Percentiles rank a stretch among this genome's conserved stretches.
phyloP scores from a whole-genome alignment of 1,140 invertebrate genomes.

The Trichoplusia ni region DNA sequence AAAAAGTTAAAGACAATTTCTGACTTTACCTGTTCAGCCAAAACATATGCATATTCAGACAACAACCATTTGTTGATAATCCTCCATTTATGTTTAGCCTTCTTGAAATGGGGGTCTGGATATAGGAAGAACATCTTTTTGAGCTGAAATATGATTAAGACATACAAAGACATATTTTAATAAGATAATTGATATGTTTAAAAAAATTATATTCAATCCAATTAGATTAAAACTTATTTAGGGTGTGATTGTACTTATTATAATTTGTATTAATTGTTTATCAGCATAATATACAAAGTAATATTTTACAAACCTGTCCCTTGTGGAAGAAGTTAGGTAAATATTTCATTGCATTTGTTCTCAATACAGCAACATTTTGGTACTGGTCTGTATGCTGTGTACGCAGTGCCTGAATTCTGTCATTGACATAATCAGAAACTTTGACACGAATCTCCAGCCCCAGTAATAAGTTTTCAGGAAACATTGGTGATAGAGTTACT shows the following conservation, averaged over 20 bases:
- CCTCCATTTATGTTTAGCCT: conserved; percentile 99
- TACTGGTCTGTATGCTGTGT: conserved; percentile 89
- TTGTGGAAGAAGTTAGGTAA: conserved; percentile 98
- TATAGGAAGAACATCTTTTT: conserved; percentile 99
- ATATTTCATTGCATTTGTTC: conserved; percentile 99
- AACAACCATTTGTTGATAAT: conserved; percentile 97
- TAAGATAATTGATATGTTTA: no score
- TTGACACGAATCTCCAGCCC: conserved; percentile 99
- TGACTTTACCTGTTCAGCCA: conserved; percentile 90
- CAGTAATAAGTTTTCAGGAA: conserved; percentile 94
- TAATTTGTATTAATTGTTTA: not conserved
- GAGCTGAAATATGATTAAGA: conserved; percentile 86
- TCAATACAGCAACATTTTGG: conserved; percentile 96
- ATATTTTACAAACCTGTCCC: conserved; percentile 87
- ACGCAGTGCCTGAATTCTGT: conserved; percentile 94
- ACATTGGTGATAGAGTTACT: conserved; percentile 95
- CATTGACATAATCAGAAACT: conserved; percentile 98
- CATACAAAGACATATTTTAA: no score
- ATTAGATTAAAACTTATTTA: no score
- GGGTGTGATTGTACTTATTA: no score
- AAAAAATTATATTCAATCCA: not conserved
- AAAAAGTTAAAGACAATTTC: no score
- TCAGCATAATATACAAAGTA: not conserved
- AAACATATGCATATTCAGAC: conserved; percentile 98
- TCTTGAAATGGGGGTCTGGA: conserved; percentile 99